phyloP scores from a whole-genome alignment of 2,797 vertebrate species.

The Nasua narica region DNA sequence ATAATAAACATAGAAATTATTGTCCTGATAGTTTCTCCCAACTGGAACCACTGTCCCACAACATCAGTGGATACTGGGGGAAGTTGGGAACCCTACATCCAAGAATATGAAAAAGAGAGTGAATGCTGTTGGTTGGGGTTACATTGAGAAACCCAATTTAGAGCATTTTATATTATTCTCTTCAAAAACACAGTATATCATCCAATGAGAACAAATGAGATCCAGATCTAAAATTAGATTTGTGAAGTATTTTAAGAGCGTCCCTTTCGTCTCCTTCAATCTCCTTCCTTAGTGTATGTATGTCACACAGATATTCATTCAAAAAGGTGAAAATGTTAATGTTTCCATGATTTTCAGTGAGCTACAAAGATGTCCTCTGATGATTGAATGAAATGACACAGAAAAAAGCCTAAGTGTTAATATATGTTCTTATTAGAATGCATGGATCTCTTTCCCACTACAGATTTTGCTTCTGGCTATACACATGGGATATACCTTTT shows the following conservation, averaged over 20 bases:
- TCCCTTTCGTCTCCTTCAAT: background rate
- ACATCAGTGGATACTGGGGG: background rate
- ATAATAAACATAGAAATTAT: background rate
- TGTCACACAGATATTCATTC: background rate
- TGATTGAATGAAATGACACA: background rate
- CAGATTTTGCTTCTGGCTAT: background rate
- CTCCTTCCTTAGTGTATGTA: background rate
- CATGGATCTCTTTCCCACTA: background rate
- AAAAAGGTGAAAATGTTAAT: background rate
- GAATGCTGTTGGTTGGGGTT: background rate
- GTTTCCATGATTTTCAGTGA: background rate
- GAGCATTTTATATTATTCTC: background rate
- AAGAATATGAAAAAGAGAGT: background rate
- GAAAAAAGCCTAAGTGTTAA: background rate
- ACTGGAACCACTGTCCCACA: background rate
- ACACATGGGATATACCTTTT: background rate
- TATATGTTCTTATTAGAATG: conserved; percentile 6
- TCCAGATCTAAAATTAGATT: background rate
- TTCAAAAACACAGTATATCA: background rate
- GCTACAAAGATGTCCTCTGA: background rate
- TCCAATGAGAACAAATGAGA: background rate
- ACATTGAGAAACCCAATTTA: background rate
- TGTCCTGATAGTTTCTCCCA: background rate
- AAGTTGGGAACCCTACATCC: background rate
- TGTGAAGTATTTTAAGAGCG: background rate